These are phyloP conservation scores for Trissolcus brochymenae DNA, from an alignment of 2,888 invertebrate species.

Conservation along the genomic window DNA sequence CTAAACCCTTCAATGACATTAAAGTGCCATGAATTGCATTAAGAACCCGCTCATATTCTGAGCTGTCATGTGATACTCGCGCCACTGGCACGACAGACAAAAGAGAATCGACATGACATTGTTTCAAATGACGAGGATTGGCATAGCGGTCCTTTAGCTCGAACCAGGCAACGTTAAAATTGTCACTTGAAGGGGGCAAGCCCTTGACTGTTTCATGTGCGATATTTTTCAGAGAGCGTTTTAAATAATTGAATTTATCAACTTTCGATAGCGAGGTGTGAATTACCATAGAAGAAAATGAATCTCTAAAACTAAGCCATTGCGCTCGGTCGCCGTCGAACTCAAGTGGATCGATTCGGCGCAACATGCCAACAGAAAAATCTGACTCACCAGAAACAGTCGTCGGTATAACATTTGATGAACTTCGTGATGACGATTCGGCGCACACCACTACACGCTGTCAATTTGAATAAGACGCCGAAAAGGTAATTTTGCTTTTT, in stretches of 20 bases:
- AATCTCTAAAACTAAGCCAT: conserved; percentile 16
- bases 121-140: conserved; percentile 18
- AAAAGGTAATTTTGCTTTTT: background rate
- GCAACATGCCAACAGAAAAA: conserved; percentile 3
- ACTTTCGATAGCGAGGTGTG: conserved; percentile 12
- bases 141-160: conserved; percentile 13
- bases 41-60: conserved; percentile 36
- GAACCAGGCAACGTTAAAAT: conserved; percentile 14
- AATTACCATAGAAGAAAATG: conserved; percentile 35
- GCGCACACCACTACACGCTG: too few relatives aligned
- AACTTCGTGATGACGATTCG: too few relatives aligned
- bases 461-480: background rate
- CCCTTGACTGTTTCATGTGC: too few relatives aligned
- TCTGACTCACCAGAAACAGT: conserved; percentile 24
- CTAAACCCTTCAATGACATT: conserved; percentile 24
- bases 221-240: conserved; percentile 14
- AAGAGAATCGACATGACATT: conserved; percentile 12
- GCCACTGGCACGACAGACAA: conserved; percentile 10
- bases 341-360: conserved; percentile 15
- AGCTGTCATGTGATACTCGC: conserved; percentile 2
- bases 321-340: conserved; percentile 21
- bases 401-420: too few relatives aligned
- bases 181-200: too few relatives aligned
- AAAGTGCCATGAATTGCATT: conserved; percentile 26
- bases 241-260: conserved; percentile 33